phyloP scores from a whole-genome alignment of 53 echinoderm and acorn worm genomes.

The Zoroaster sp. region DNA sequence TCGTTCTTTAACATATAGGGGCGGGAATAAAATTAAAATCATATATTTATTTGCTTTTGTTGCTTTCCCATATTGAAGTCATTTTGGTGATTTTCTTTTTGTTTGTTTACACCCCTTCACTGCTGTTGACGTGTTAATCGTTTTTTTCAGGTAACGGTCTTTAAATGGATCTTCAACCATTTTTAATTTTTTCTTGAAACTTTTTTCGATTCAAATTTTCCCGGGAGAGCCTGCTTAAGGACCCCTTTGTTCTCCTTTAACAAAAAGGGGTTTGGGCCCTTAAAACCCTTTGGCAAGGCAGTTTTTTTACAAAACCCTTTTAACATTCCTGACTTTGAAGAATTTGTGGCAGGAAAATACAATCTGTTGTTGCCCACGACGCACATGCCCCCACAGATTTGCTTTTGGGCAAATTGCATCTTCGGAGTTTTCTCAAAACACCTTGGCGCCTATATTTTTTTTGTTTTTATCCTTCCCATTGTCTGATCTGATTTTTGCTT shows the following conservation, averaged over 20 bases:
- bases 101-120: too few relatives aligned
- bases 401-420: background rate
- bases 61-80: too few relatives aligned
- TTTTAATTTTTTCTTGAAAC: background rate
- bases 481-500: background rate
- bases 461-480: background rate
- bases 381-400: too few relatives aligned
- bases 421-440: background rate
- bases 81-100: too few relatives aligned
- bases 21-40: background rate
- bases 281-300: too few relatives aligned
- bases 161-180: too few relatives aligned
- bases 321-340: too few relatives aligned
- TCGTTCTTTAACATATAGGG: background rate
- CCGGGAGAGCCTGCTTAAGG: background rate
- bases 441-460: background rate
- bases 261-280: background rate
- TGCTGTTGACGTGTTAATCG: too few relatives aligned
- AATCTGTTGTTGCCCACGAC: too few relatives aligned
- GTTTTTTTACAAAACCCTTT: too few relatives aligned
- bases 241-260: background rate
- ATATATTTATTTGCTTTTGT: background rate
- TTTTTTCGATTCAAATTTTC: background rate
- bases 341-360: too few relatives aligned
- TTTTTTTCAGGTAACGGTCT: too few relatives aligned